These are phyloP conservation scores for Conchocele bisecta DNA, from an alignment of 2,888 invertebrate species.

Conservation along the genomic window DNA sequence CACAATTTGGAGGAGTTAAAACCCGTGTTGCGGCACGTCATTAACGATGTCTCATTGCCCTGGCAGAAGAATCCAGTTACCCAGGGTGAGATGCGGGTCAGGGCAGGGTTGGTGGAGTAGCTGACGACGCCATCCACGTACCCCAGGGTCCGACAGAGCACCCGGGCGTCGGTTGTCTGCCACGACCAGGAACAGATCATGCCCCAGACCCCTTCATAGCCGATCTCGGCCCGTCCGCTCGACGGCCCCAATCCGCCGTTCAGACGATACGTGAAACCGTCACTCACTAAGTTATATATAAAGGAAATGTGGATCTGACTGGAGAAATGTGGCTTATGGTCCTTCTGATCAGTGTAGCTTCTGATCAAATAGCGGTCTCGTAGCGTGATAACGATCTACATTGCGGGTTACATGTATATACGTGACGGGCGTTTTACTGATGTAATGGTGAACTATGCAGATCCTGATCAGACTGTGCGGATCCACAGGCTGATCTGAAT, in stretches of 20 bases:
- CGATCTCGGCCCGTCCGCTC: constrained; percentile 75
- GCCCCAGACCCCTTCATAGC: constrained; percentile 71
- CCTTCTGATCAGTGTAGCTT: too few relatives aligned
- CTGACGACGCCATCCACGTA: constrained; percentile 71
- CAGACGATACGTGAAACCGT: constrained; percentile 69
- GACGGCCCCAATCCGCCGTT: constrained; percentile 50
- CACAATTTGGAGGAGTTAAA: constrained; percentile 71
- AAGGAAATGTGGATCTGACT: too few relatives aligned
- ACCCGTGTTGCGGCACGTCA: constrained; percentile 76
- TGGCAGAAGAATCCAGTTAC: constrained; percentile 73
- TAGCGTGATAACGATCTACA: too few relatives aligned
- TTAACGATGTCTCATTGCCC: constrained; percentile 66
- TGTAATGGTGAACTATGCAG: too few relatives aligned
- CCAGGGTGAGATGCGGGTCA: constrained; percentile 51
- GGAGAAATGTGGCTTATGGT: too few relatives aligned
- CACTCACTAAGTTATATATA: too few relatives aligned
- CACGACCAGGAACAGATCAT: constrained; percentile 74
- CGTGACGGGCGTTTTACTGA: too few relatives aligned
- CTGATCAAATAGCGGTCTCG: too few relatives aligned
- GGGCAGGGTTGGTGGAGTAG: constrained; percentile 44
- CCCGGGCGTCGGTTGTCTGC: constrained; percentile 70
- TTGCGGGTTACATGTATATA: too few relatives aligned
- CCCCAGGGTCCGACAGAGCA: constrained; percentile 70
- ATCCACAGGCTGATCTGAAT: too few relatives aligned
- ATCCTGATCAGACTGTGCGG: too few relatives aligned